Evolutionary conservation across 1,140 invertebrate genomes (phyloP), one percentile per base, ranked within the genome.

Genomic region (Pentalonia nigronervosa): DNA sequence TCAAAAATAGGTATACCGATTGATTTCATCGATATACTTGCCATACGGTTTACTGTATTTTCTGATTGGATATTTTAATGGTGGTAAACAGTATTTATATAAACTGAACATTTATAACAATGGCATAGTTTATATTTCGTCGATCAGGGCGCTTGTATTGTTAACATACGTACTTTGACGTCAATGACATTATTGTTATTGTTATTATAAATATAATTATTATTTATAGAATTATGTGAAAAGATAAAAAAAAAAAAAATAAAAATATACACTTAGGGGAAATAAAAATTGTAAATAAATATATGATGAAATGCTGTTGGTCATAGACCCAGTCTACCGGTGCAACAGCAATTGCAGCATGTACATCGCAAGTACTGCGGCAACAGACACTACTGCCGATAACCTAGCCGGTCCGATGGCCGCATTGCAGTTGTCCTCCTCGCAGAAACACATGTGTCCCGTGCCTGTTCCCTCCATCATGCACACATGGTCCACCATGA

Each of bases 401-500:
- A 47, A 48, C 17, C 60, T 25, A 0, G 30, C 45, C 2, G 1
- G 76, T 23, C 83, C 81, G 48, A 67, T 7, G 8, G 90, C 94
- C 89, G 93, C 94, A 96, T 99, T 99, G 96, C 98, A 99, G 97
- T 98, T 97, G 96, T 99, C 98, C 96, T 98, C 98, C 96, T 99
- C 98, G 97, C 98, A 99, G 96, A 99, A 99, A 96, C 98, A 99
- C 98, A 99, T 99, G 96, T 99, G 98, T 96, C 98, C 98, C 95
- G 97, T 98, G 96, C 98, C 98, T 96, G 97, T 98, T 97, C 98
- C 98, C 97, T 99, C 98, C 97, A 98, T 97, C 98, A 99, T 99
- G 97, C 98, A 99, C 95, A 99, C 98, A 96, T 99, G 98, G 96
- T 99, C 98, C 95, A 99, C 98, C 98, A 99, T 99, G 96, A 99